A percentile compares a stretch with the other conserved stretches of the same genome.
phyloP scores from a whole-genome alignment of 1,140 invertebrate species.

The Panagrolaimus sp. region DNA sequence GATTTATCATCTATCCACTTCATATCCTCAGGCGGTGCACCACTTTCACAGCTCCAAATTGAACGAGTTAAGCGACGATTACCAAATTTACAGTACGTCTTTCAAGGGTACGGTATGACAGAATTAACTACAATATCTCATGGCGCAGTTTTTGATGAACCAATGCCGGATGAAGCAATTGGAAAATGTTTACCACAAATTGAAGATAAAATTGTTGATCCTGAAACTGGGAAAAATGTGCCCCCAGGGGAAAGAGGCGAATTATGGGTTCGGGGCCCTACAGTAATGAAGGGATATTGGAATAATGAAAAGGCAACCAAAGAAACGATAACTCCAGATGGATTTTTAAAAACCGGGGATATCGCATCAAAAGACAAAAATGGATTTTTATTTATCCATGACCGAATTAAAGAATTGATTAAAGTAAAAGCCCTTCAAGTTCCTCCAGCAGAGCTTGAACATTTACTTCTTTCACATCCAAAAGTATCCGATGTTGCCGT shows the following conservation, averaged over 20 bases:
- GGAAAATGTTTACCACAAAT: neutral
- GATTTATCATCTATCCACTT: neutral
- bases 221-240: neutral
- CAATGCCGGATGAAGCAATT: neutral
- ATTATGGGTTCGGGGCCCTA: neutral
- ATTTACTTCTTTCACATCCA: constrained; percentile 70
- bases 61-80: neutral
- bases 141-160: neutral
- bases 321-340: neutral
- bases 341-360: constrained; percentile 1
- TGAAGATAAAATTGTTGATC: neutral
- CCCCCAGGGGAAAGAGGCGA: neutral
- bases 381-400: constrained; percentile 69
- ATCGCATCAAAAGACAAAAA: constrained; percentile 66
- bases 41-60: neutral
- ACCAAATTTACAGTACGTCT: neutral
- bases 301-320: neutral
- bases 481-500: constrained; percentile 74
- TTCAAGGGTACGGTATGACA: constrained; percentile 20
- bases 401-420: constrained; percentile 79
- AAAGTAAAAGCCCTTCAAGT: constrained; percentile 81
- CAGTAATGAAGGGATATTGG: constrained; percentile 7
- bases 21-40: neutral
- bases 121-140: neutral
- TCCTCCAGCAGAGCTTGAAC: constrained; percentile 78